These are phyloP conservation scores for Dinomys branickii DNA, from an alignment of 2,113 vertebrate genomes.

Conservation along the genomic window DNA sequence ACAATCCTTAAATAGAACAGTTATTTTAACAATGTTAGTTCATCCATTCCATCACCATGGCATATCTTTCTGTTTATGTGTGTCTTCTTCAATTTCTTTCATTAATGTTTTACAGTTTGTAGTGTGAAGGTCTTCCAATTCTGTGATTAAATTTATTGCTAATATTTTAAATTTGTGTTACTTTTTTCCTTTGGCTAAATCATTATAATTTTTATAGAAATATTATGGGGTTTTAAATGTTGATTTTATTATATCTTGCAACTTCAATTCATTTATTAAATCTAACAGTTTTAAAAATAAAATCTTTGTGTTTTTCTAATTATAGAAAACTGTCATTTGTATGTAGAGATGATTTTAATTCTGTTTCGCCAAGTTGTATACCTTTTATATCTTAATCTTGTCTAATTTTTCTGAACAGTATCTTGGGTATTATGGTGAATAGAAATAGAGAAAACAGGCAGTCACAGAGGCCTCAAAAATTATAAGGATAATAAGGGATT, in stretches of 20 bases:
- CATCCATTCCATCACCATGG: not conserved
- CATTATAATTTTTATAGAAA: not conserved
- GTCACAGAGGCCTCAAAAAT: not conserved
- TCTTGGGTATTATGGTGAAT: not conserved
- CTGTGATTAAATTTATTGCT: not conserved
- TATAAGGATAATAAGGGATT: not conserved
- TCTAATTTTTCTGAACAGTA: not conserved
- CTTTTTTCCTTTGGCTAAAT: not conserved
- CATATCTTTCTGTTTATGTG: not conserved
- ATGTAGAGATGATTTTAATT: not conserved
- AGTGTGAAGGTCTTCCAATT: not conserved
- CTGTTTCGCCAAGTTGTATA: not conserved
- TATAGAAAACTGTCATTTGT: not conserved
- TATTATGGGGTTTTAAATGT: not conserved
- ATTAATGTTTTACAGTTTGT: not conserved
- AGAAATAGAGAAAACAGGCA: not conserved
- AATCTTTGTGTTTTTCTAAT: not conserved
- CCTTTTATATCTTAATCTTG: not conserved
- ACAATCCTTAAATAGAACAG: not conserved
- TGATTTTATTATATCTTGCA: not conserved
- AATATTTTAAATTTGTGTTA: not conserved
- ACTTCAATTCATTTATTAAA: not conserved
- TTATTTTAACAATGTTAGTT: not conserved
- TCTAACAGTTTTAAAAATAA: not conserved
- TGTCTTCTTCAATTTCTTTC: not conserved